Base-by-base conservation (phyloP, 2,888 invertebrate species). In the Dicroscelio sp. region DNA sequence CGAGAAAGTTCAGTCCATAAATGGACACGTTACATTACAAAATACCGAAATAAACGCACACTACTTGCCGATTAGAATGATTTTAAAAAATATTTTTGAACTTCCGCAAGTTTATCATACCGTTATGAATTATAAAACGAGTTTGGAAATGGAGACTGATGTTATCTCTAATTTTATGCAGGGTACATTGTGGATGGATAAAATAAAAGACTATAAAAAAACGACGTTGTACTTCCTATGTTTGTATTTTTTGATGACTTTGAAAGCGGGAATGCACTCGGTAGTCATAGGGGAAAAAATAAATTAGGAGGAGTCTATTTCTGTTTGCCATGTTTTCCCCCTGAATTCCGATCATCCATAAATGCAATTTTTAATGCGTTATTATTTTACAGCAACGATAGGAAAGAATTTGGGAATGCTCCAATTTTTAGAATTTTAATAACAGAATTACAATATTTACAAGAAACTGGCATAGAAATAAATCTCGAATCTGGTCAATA, bases 381-480 rank as follows among this genome's bases (percentile, higher is more conserved):
- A 43, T 33, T 92, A 23, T 91, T 88, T 79, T 87, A 65, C 35
- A 67, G 88, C 20, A 25, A 86, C 20, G 90, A 92, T 82, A n/a
- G 90, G 23, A 48, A 60, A 25, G 76, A 86, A 25, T 60, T 90
- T 55, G 80, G 84, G 69, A 86, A 86, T 69, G 17, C 25, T 20
- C 27, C 83, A 12, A 38, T 79, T 14, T 90, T 90, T 67, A 55
- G 67, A 69, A 85, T 76, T 52, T 38, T 90, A 17, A 90, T 92
- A 8, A 75, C 90, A 5, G 93, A 93, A 84, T 48, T 93, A 12
- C 71, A 75, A 33, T 89, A 69, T 82, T 78, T 92, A 63, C 73
- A 85, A 78, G 25, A 55, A 48, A 31, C 80, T 30, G 93, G 91
- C 17, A 90, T 93, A 52, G 63, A 67, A 23, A 31, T 93, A 12